These are phyloP conservation scores for Contarinia nasturtii DNA, from an alignment of 1,140 invertebrate species.

Conservation along the genomic window DNA sequence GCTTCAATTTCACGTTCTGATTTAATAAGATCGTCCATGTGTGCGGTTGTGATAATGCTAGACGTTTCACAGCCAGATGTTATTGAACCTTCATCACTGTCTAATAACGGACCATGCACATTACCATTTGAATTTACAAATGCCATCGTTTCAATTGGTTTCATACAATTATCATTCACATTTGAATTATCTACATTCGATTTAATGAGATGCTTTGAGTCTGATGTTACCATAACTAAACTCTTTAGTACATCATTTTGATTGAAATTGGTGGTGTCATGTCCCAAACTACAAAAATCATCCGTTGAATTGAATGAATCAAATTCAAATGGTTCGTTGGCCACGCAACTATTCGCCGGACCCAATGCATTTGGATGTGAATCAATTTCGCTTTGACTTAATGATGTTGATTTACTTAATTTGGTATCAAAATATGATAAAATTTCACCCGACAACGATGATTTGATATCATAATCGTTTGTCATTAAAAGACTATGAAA, in stretches of 20 bases:
- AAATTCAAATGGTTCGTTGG: neutral
- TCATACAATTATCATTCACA: neutral
- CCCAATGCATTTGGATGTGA: neutral
- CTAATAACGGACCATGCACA: slow-evolving; percentile 28
- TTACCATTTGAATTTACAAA: no score
- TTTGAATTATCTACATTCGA: no score
- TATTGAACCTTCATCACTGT: slow-evolving; percentile 54
- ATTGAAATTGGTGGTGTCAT: no score
- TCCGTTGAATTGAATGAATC: neutral
- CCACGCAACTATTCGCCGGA: neutral
- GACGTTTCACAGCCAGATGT: slow-evolving; percentile 59
- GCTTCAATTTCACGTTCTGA: neutral
- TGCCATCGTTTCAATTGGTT: neutral
- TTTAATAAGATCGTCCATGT: slow-evolving; percentile 7
- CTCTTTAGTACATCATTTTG: no score
- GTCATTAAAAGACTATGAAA: slow-evolving; percentile 21
- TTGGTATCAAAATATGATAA: slow-evolving; percentile 24
- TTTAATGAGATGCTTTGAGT: no score
- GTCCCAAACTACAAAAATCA: no score
- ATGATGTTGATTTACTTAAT: slow-evolving; percentile 5
- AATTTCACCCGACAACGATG: slow-evolving; percentile 19
- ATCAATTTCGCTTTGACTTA: neutral
- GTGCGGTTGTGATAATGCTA: slow-evolving; percentile 38
- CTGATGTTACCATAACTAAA: no score
- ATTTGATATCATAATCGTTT: slow-evolving; percentile 12